These are phyloP conservation scores for Limnodromus scolopaceus DNA, from an alignment of 2,797 vertebrate species.

Conservation along the genomic window DNA sequence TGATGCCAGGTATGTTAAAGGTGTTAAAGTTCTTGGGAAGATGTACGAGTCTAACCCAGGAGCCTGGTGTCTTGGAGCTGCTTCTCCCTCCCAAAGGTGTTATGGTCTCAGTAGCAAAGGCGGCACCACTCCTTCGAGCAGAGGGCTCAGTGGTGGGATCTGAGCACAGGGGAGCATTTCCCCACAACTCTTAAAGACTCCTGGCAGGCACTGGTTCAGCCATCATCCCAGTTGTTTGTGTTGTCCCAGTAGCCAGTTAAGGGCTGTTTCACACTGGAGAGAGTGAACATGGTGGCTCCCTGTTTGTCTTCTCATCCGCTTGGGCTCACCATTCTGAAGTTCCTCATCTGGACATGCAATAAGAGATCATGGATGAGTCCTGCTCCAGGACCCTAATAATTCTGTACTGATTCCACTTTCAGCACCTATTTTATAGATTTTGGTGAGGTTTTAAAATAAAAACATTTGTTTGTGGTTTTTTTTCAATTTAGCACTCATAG, in stretches of 20 bases:
- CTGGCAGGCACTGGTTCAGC: neutral
- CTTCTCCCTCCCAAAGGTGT: neutral
- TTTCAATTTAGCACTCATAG: neutral
- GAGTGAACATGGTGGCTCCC: neutral
- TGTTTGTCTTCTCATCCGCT: neutral
- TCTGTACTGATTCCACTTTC: neutral
- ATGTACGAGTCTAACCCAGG: neutral
- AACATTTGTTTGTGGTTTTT: neutral
- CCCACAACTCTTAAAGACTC: neutral
- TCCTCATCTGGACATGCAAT: neutral
- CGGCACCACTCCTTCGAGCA: neutral
- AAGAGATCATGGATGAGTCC: neutral
- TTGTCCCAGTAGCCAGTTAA: neutral
- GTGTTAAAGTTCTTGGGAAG: neutral
- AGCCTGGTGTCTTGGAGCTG: neutral
- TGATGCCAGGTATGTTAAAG: neutral
- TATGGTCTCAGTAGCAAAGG: neutral
- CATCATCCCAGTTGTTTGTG: neutral
- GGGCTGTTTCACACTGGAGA: neutral
- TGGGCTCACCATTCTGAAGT: neutral
- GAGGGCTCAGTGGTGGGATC: neutral
- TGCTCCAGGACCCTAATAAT: neutral
- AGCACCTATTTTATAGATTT: neutral
- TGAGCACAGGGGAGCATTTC: neutral
- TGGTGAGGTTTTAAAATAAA: neutral